Evolutionary conservation across 1,140 invertebrate genomes (phyloP).

Genomic region (Diorhabda carinulata): DNA sequence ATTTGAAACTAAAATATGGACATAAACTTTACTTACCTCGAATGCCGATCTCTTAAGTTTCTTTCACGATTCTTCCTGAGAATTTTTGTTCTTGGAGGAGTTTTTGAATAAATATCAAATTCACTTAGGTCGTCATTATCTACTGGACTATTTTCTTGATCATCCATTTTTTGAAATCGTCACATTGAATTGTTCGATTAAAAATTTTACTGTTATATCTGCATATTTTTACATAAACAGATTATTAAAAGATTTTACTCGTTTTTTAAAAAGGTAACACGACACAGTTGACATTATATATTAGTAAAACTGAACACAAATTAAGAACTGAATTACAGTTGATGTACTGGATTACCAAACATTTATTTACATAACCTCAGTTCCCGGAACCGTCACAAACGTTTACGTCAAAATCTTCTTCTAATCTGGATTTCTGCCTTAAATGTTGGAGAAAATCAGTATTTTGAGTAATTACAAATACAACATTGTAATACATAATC

Average conservation of each 20-base stretch:
- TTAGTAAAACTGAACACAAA: no score
- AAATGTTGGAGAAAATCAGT: no score
- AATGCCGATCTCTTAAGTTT: slow-evolving; percentile 39
- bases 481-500: no score
- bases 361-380: background rate
- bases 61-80: slow-evolving; percentile 52
- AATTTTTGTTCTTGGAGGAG: slow-evolving; percentile 53
- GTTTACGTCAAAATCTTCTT: background rate
- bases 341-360: background rate
- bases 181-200: background rate
- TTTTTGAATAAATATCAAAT: slow-evolving; percentile 52
- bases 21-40: slow-evolving; percentile 11
- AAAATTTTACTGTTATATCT: background rate
- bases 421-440: background rate
- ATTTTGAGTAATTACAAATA: no score
- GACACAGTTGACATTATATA: no score
- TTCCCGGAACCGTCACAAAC: background rate
- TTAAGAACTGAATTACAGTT: no score
- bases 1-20: no score
- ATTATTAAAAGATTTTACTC: no score
- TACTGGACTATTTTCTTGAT: slow-evolving; percentile 23
- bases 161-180: background rate
- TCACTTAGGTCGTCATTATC: slow-evolving; percentile 31
- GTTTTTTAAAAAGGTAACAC: no score
- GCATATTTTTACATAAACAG: background rate